These are phyloP conservation scores for Sphaeramia orbicularis DNA, from an alignment of 2,797 vertebrate genomes.

Conservation along the genomic window DNA sequence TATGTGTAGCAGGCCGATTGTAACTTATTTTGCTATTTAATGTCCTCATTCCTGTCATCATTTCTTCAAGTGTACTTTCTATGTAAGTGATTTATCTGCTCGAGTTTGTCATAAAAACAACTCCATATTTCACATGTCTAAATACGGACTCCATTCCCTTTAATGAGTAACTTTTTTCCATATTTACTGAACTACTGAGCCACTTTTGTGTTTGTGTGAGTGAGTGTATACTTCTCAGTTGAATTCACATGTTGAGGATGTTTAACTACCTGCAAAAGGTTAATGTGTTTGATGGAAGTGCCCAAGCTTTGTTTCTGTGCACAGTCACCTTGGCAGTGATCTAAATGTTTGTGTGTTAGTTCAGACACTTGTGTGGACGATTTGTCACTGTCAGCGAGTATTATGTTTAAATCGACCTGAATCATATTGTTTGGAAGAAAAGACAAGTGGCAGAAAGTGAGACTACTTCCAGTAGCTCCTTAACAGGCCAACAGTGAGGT, in stretches of 20 bases:
- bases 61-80: slow-evolving; percentile 21
- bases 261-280: slow-evolving; percentile 37
- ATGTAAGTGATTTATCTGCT: slow-evolving; percentile 26
- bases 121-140: slow-evolving; percentile 60
- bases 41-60: slow-evolving; percentile 2
- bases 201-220: slow-evolving; percentile 35
- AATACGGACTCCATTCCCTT: slow-evolving; percentile 55
- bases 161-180: slow-evolving; percentile 54
- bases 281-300: slow-evolving; percentile 24
- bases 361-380: not conserved
- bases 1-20: too few species aligned
- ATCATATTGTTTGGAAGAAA: not conserved
- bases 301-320: slow-evolving; percentile 3
- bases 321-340: not conserved
- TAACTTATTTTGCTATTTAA: too few species aligned
- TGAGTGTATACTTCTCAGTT: slow-evolving; percentile 10
- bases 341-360: slow-evolving; percentile 1
- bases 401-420: slow-evolving; percentile 11
- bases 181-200: slow-evolving; percentile 43
- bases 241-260: not conserved
- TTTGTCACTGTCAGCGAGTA: not conserved
- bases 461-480: slow-evolving; percentile 22
- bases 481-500: slow-evolving; percentile 27
- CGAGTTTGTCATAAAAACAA: slow-evolving; percentile 59
- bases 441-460: slow-evolving; percentile 2